These are phyloP conservation scores for Poliocrania exsul DNA, from an alignment of 2,797 vertebrate genomes.

Conservation along the genomic window DNA sequence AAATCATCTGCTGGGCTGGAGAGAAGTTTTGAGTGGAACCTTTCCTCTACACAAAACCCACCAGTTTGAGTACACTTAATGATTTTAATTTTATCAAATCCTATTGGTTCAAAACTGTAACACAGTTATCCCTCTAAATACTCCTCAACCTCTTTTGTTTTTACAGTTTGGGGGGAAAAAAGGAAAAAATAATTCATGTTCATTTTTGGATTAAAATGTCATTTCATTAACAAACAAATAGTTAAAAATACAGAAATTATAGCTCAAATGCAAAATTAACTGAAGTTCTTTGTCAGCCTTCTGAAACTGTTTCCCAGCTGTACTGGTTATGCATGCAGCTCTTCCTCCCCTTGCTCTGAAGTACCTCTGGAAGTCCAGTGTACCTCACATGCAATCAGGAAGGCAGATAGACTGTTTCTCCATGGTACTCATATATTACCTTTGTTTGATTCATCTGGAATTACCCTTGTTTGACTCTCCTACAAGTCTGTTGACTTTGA, in stretches of 20 bases:
- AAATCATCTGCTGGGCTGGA: not conserved
- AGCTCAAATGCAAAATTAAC: not conserved
- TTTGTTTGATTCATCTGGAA: slow-evolving; percentile 9
- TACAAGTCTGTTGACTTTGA: slow-evolving; percentile 43
- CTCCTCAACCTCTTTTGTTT: not conserved
- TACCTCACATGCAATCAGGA: not conserved
- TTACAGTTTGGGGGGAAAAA: not conserved
- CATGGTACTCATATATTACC: not conserved
- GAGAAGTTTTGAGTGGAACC: not conserved
- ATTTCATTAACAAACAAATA: not conserved
- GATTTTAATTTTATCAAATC: not conserved
- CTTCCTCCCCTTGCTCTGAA: not conserved
- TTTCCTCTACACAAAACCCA: not conserved
- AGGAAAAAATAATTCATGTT: not conserved
- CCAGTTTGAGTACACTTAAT: not conserved
- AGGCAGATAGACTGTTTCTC: not conserved
- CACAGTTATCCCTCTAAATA: not conserved
- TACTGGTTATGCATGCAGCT: not conserved
- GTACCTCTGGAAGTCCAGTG: not conserved
- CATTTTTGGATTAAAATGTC: not conserved
- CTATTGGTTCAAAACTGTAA: not conserved
- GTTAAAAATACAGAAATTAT: not conserved
- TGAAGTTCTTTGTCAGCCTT: not conserved
- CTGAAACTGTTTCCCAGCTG: not conserved
- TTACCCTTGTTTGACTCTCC: slow-evolving; percentile 40